These are phyloP conservation scores for Thymelicus sylvestris DNA, from an alignment of 2,888 invertebrate species.

Conservation along the genomic window DNA sequence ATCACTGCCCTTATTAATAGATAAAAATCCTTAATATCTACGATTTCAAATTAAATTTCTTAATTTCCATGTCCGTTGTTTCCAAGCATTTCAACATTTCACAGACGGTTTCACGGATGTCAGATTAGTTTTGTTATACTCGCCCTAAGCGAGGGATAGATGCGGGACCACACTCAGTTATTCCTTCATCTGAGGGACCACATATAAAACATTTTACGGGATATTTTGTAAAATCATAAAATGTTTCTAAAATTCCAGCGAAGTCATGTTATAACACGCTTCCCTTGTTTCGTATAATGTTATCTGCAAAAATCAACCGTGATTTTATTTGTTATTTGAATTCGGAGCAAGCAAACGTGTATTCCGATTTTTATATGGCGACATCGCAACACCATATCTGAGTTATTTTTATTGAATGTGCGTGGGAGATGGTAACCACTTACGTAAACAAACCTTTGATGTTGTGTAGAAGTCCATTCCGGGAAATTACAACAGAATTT, in stretches of 20 bases:
- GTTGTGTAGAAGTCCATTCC: too few relatives aligned
- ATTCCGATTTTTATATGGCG: too few relatives aligned
- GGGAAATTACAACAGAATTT: too few relatives aligned
- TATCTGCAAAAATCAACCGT: neutral
- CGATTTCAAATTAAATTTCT: neutral
- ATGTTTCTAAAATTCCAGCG: neutral
- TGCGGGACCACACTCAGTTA: neutral
- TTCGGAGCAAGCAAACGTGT: neutral
- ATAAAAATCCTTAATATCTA: neutral
- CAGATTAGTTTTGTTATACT: conserved; percentile 16
- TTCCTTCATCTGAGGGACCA: too few relatives aligned
- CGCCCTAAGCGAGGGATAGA: neutral
- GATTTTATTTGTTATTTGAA: neutral
- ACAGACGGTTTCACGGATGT: conserved; percentile 9
- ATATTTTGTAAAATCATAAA: neutral
- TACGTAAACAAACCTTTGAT: too few relatives aligned
- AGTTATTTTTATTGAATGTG: too few relatives aligned
- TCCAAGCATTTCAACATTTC: conserved; percentile 9
- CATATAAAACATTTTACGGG: conserved; percentile 9
- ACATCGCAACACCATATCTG: too few relatives aligned
- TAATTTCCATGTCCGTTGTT: neutral
- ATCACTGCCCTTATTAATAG: too few relatives aligned
- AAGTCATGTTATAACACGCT: neutral
- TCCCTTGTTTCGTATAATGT: neutral
- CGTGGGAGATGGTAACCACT: too few relatives aligned